A percentile compares a stretch with the other conserved stretches of the same genome.
Conservation (phyloP, 2,113 vertebrate genomes). For the Cyanoderma ruficeps region DNA sequence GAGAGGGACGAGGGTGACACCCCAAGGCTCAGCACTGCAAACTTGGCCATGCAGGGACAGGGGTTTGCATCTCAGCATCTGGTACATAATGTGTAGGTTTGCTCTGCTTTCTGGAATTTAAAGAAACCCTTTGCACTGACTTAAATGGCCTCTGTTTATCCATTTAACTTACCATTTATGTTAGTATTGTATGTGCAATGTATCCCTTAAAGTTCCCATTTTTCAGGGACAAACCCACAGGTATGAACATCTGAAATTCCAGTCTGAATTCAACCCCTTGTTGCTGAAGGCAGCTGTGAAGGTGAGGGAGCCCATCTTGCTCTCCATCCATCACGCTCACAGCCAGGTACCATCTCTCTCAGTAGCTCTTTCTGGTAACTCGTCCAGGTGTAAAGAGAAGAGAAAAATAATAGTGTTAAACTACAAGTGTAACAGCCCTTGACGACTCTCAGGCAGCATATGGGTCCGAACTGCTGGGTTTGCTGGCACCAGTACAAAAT, state of each 20-base stretch:
- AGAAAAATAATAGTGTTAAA: neutral
- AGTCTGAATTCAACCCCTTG: neutral
- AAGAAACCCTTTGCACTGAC: neutral
- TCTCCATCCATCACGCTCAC: neutral
- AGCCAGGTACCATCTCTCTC: neutral
- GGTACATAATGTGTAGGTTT: neutral
- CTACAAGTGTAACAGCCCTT: neutral
- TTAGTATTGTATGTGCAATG: neutral
- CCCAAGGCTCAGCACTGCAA: neutral
- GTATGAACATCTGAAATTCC: neutral
- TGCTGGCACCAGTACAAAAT: neutral
- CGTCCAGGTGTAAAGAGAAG: neutral
- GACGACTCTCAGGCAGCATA: neutral
- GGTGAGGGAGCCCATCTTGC: neutral
- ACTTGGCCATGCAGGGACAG: neutral
- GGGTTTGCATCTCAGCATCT: neutral
- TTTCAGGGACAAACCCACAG: neutral
- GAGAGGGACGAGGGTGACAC: conserved; percentile 20
- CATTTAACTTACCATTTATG: neutral
- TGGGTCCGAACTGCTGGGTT: neutral
- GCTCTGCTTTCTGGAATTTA: neutral
- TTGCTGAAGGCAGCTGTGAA: neutral
- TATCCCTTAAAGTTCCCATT: neutral
- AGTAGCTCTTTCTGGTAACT: accelerated
- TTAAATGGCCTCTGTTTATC: neutral